Percentiles rank a stretch among this genome's conserved stretches.
Conservation (phyloP, 2,113 vertebrate species). For the Petaurus breviceps region DNA sequence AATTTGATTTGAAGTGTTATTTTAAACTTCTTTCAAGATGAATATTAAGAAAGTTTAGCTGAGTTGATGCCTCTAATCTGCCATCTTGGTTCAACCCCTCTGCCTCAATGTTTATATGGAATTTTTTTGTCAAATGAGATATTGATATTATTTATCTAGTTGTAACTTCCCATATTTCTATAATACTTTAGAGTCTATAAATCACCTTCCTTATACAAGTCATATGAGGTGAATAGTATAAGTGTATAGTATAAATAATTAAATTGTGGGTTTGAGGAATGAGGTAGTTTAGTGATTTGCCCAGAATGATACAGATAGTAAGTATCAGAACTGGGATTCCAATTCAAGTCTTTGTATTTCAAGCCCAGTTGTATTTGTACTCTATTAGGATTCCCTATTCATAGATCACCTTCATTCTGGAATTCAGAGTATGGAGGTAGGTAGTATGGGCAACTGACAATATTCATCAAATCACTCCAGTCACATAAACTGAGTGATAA, state of each 20-base stretch:
- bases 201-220: rapidly evolving
- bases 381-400: neutral
- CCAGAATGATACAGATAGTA: rapidly evolving
- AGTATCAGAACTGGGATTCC: neutral
- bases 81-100: no score
- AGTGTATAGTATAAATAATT: neutral
- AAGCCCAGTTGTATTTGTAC: rapidly evolving
- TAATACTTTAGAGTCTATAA: neutral
- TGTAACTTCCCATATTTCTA: neutral
- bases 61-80: neutral
- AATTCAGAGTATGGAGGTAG: no score
- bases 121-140: neutral
- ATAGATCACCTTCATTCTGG: neutral
- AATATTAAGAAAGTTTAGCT: neutral
- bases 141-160: neutral
- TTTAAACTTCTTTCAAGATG: neutral
- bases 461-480: neutral
- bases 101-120: neutral
- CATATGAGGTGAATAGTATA: neutral
- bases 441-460: neutral
- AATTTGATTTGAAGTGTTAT: neutral
- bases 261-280: neutral
- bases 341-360: neutral
- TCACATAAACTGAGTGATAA: neutral
- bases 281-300: rapidly evolving